Conservation (phyloP, 2,113 vertebrate species). For the Pterocles burchelli region DNA sequence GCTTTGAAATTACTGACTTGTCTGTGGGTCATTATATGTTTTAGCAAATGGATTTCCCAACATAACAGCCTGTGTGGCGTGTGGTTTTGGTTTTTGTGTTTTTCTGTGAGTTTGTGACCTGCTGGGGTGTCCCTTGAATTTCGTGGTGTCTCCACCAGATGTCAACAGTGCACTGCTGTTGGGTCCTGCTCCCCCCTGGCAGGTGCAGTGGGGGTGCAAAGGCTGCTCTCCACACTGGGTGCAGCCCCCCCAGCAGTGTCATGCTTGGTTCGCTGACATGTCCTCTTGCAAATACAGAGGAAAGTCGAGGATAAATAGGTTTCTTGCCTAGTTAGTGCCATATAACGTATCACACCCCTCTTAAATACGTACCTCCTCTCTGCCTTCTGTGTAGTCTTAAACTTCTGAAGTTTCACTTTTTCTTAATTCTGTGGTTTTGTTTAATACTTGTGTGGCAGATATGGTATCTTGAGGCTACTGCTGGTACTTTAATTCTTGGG, state of each 20-base stretch:
- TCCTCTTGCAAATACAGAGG: not conserved
- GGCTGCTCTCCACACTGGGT: rapidly evolving
- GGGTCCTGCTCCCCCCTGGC: not conserved
- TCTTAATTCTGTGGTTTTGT: not conserved
- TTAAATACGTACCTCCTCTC: not conserved
- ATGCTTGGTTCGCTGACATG: not conserved
- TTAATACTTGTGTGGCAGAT: not conserved
- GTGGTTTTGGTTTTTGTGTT: not conserved
- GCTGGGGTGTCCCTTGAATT: not conserved
- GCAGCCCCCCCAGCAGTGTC: not conserved
- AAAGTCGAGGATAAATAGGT: not conserved
- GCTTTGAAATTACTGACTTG: not conserved
- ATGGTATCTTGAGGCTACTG: not conserved
- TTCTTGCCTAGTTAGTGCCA: not conserved
- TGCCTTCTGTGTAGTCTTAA: not conserved
- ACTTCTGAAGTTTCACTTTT: not conserved
- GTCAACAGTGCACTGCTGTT: constrained; percentile 35
- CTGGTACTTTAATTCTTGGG: not conserved
- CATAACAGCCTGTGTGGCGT: not conserved
- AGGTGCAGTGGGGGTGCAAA: rapidly evolving
- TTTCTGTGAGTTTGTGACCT: not conserved
- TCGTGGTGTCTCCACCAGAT: constrained; percentile 45
- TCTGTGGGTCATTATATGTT: rapidly evolving
- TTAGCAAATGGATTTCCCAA: not conserved
- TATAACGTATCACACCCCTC: rapidly evolving